Evolutionary conservation across 2,888 invertebrate genomes (phyloP), one percentile per base, ranked within the genome.

Genomic region (Xanthia togata): DNA sequence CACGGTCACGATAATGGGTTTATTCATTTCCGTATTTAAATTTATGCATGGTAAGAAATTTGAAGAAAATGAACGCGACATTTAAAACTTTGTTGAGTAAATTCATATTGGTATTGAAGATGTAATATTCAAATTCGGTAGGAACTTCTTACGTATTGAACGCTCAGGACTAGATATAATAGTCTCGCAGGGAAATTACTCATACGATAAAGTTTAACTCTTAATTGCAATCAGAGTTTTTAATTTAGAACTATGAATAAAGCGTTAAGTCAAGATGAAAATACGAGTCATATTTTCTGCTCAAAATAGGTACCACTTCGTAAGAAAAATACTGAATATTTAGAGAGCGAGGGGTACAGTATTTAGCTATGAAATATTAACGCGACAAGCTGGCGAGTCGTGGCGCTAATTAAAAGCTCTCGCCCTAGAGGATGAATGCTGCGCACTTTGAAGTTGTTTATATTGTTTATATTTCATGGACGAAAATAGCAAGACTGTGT

Each of bases 331-430:
- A 67, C 44, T 75, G 53, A 88, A 68, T 77, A 77, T 81, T 86
- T 70, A 59, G 74, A 50, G 17, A 75, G 68, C 70, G 50, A 65
- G 47, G 59, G 44, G 62, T 64, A 77, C 69, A 69, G 72, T 64
- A 74, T 74, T 82, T 70, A 76, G 76, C 75, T 81, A 74, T 77
- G 81, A 87, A 85, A 87, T 87, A 85, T 87, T 75, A 87, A 79
- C 81, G 85, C 83, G 81, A 80, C 71, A 83, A 78, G 77, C 79
- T 75, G 70, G 82, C 81, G 79, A 83, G 83, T 62, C 50, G 70
- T 62, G 71, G 55, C 53, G 83, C 79, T 88, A 90, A 90, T 91
- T 91, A 89, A 83, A 82, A 88, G 74, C 78, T 79, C 79, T 76
- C 82, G 70, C 73, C 12, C 11, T 41, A 38, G 6, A 5, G 60